Conservation (phyloP, 2,888 invertebrate genomes). For the Hirudinaria manillensis region DNA sequence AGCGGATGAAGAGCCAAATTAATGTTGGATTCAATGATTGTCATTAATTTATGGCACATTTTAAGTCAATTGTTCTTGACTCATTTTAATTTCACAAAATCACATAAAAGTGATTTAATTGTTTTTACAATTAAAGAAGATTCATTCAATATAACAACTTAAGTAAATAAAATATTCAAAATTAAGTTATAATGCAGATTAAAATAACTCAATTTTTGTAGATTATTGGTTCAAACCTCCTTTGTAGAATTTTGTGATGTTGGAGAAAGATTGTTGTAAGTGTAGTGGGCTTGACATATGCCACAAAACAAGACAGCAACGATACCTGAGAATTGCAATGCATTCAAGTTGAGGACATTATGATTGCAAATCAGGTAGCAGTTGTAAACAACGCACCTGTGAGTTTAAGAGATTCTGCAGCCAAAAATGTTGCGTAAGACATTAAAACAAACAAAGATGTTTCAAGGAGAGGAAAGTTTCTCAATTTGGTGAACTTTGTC, state of each 20-base stretch:
- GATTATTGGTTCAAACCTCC: slow-evolving; percentile 57
- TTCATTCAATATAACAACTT: not conserved
- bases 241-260: slow-evolving; percentile 81
- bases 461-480: slow-evolving; percentile 89
- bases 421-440: slow-evolving; percentile 94
- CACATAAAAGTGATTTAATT: not conserved
- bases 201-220: no score
- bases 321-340: slow-evolving; percentile 59
- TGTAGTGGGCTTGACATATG: slow-evolving; percentile 98
- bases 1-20: no score
- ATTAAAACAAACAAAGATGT: slow-evolving; percentile 92
- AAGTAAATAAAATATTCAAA: no score
- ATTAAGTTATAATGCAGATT: no score
- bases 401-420: slow-evolving; percentile 90
- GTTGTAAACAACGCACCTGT: slow-evolving; percentile 65
- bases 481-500: slow-evolving; percentile 83
- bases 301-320: slow-evolving; percentile 97
- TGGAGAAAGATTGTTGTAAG: slow-evolving; percentile 86
- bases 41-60: no score
- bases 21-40: no score
- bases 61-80: no score
- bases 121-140: not conserved
- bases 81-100: no score
- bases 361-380: not conserved
- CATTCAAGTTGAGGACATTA: not conserved